Percentiles rank a stretch among this genome's conserved stretches.
Conservation (phyloP, 2,888 invertebrate species). For the Artemia sp. region DNA sequence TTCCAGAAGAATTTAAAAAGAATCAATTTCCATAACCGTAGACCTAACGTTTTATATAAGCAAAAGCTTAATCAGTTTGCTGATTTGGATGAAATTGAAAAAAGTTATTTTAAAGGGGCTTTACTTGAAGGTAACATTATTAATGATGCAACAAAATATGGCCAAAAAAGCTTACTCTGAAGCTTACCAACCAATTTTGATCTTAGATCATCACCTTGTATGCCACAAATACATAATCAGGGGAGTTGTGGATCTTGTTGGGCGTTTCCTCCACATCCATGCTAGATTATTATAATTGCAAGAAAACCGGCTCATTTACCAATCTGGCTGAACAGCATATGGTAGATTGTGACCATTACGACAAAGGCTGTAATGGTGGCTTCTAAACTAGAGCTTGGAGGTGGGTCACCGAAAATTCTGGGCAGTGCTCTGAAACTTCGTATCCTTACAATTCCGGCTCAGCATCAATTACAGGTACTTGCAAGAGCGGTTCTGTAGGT, state of each 20-base stretch:
- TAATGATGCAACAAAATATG: background rate
- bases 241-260: background rate
- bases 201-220: constrained; percentile 4
- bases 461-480: background rate
- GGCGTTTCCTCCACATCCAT: constrained; percentile 10
- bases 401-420: background rate
- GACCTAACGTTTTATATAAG: background rate
- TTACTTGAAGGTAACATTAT: background rate
- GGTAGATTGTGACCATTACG: background rate
- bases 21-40: background rate
- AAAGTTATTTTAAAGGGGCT: background rate
- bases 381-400: background rate
- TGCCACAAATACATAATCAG: background rate
- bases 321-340: background rate
- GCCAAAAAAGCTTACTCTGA: background rate
- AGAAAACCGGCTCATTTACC: background rate
- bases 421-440: background rate
- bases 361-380: constrained; percentile 4
- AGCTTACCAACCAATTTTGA: background rate
- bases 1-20: background rate
- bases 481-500: background rate
- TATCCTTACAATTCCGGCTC: constrained; percentile 1
- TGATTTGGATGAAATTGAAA: constrained; percentile 1
- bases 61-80: background rate
- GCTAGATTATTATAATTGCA: constrained; percentile 5